Conservation (phyloP, 2,888 invertebrate species). For the Galerucella nymphaeae region DNA sequence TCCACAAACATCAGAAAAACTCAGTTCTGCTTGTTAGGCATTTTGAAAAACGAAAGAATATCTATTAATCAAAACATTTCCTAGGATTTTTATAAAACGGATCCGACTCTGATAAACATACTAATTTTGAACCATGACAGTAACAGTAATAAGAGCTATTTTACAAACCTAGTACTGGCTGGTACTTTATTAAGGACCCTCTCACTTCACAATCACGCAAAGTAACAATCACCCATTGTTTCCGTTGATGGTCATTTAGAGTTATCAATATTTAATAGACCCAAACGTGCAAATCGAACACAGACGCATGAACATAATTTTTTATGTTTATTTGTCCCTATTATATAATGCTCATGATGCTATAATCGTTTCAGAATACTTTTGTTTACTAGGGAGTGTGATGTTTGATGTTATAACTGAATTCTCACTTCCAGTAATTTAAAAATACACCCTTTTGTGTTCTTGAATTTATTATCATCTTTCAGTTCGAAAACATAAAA, state of each 20-base stretch:
- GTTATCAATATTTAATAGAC: constrained; percentile 52
- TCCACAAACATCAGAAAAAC: too few relatives aligned
- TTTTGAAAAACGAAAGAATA: too few relatives aligned
- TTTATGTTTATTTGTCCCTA: constrained; percentile 36
- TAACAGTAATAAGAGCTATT: constrained; percentile 31
- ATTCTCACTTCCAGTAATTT: background rate
- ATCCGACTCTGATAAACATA: constrained; percentile 12
- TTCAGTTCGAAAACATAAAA: background rate
- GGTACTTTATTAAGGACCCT: constrained; percentile 50
- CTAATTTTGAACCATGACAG: constrained; percentile 14
- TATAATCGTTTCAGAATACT: constrained; percentile 28
- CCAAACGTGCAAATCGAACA: constrained; percentile 34
- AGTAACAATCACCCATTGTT: constrained; percentile 59
- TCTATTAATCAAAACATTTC: background rate
- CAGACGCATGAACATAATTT: constrained; percentile 33
- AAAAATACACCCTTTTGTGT: background rate
- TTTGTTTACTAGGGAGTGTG: constrained; percentile 8
- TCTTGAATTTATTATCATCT: too few relatives aligned
- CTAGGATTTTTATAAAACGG: background rate
- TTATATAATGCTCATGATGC: constrained; percentile 35
- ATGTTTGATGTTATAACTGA: background rate
- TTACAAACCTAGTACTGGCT: constrained; percentile 50
- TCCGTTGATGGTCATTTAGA: constrained; percentile 59
- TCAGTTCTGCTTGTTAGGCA: too few relatives aligned
- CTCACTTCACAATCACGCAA: constrained; percentile 53